phyloP scores from a whole-genome alignment of 2,113 vertebrate species.

The Tachysurus fulvidraco region DNA sequence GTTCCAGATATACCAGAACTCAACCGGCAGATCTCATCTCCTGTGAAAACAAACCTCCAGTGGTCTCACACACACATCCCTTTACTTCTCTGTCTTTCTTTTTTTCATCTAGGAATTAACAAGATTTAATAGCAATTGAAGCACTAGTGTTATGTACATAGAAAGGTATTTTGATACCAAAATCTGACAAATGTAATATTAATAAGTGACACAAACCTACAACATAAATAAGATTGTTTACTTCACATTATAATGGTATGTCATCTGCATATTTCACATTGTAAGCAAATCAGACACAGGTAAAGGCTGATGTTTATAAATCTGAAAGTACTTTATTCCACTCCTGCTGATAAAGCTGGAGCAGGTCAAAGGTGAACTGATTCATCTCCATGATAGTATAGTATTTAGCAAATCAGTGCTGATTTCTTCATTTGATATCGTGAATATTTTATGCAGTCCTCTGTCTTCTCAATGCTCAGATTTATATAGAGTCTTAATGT shows the following conservation, averaged over 20 bases:
- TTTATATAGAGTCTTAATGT: background rate
- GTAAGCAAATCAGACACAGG: background rate
- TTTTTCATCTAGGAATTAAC: background rate
- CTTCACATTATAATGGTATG: background rate
- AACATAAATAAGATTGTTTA: background rate
- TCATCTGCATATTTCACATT: background rate
- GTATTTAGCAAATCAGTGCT: constrained; percentile 24
- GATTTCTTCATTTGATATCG: background rate
- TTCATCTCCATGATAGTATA: constrained; percentile 16
- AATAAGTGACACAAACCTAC: background rate
- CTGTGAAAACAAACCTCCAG: background rate
- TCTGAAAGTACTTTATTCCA: constrained; percentile 24
- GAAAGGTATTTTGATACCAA: background rate
- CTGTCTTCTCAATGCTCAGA: background rate
- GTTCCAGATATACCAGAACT: constrained; percentile 66
- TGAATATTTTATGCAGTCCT: background rate
- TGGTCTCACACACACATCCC: background rate
- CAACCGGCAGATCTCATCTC: constrained; percentile 73
- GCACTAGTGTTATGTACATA: background rate
- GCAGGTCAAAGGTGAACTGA: constrained; percentile 20
- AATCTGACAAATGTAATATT: background rate
- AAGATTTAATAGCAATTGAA: background rate
- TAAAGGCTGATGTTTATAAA: background rate
- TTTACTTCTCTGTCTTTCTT: background rate
- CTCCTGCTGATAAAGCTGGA: constrained; percentile 23